Evolutionary conservation across 2,888 invertebrate species (phyloP).

Genomic region (Epiblema foenella): DNA sequence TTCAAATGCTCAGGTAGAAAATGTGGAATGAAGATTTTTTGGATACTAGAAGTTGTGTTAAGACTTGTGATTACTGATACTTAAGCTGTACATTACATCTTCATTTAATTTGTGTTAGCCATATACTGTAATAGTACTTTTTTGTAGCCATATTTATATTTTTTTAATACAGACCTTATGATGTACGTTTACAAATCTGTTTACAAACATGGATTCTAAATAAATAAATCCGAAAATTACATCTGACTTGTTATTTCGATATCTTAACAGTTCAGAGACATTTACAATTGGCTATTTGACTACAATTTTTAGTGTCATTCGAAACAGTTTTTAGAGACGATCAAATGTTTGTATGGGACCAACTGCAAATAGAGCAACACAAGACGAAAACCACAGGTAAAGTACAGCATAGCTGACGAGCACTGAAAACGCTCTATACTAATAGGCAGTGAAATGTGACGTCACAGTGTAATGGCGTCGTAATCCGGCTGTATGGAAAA

Average conservation of each 20-base stretch:
- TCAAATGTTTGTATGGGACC: no score
- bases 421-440: no score
- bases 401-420: no score
- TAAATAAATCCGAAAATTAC: constrained; percentile 77
- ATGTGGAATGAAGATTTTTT: constrained; percentile 60
- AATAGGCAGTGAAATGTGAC: no score
- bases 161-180: constrained; percentile 78
- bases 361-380: no score
- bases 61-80: constrained; percentile 65
- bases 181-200: constrained; percentile 81
- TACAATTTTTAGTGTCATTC: no score
- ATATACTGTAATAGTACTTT: constrained; percentile 72
- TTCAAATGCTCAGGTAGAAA: constrained; percentile 73
- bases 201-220: constrained; percentile 83
- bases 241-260: constrained; percentile 47
- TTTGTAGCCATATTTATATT: constrained; percentile 82
- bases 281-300: no score
- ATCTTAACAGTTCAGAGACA: background rate
- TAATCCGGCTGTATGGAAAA: no score
- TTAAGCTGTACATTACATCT: constrained; percentile 68
- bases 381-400: no score
- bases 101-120: constrained; percentile 67
- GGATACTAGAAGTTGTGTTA: constrained; percentile 58
- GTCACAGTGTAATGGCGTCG: no score
- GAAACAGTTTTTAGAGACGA: no score